These are phyloP conservation scores for Taenioides sp. DNA, from an alignment of 2,797 vertebrate species.

Conservation along the genomic window DNA sequence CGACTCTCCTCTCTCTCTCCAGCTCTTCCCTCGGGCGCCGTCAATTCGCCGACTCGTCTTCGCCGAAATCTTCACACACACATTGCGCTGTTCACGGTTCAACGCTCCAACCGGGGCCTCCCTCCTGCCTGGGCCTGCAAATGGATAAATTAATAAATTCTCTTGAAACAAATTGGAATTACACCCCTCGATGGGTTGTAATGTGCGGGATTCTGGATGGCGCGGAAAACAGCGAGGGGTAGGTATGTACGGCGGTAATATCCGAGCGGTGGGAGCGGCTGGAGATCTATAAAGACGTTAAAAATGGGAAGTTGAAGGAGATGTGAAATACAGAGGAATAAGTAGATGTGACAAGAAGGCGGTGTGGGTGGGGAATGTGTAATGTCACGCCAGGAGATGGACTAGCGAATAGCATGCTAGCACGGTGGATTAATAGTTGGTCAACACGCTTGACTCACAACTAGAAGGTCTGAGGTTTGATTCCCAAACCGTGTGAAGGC, in stretches of 20 bases:
- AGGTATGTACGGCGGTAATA: background rate
- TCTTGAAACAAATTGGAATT: conserved; percentile 92
- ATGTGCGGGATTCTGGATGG: conserved; percentile 63
- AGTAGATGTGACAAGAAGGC: background rate
- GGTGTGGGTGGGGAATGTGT: background rate
- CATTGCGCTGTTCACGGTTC: conserved; percentile 92
- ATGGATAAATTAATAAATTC: conserved; percentile 92
- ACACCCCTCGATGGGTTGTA: conserved; percentile 77
- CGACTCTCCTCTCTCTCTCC: conserved; percentile 64
- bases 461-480: background rate
- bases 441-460: no score
- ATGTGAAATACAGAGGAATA: background rate
- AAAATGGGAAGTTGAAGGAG: background rate
- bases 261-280: background rate
- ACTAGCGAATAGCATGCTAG: background rate
- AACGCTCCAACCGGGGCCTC: conserved; percentile 84
- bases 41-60: conserved; percentile 82
- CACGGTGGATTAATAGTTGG: background rate
- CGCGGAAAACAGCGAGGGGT: conserved; percentile 19
- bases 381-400: background rate
- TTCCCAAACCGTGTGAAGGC: background rate
- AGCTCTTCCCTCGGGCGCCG: conserved; percentile 87
- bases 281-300: background rate
- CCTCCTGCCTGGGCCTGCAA: conserved; percentile 86
- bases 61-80: conserved; percentile 58